Conservation (phyloP, 2,888 invertebrate species). For the Drosophila meridionalis region DNA sequence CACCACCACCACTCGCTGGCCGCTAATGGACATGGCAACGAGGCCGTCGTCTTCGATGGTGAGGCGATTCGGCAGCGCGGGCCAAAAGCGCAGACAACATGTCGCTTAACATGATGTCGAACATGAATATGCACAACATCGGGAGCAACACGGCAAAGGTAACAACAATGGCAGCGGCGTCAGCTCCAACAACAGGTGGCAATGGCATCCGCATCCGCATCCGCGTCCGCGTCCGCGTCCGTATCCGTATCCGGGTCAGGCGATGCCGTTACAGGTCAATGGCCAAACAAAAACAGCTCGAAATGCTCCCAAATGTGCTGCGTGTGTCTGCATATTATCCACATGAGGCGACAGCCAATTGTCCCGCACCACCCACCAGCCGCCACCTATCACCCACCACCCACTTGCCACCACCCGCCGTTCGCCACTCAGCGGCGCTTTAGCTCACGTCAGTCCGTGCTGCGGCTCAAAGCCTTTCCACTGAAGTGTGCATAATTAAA, state of each 20-base stretch:
- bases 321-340: slow-evolving; percentile 63
- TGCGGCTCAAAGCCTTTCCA: slow-evolving; percentile 36
- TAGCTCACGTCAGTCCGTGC: neutral
- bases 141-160: slow-evolving; percentile 7
- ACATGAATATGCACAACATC: slow-evolving; percentile 61
- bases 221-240: slow-evolving; percentile 42
- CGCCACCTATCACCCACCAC: too few relatives aligned
- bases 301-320: slow-evolving; percentile 75
- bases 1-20: slow-evolving; percentile 5
- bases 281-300: slow-evolving; percentile 48
- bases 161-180: slow-evolving; percentile 6
- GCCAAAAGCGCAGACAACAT: slow-evolving; percentile 62
- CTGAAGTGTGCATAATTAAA: slow-evolving; percentile 66
- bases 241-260: slow-evolving; percentile 57
- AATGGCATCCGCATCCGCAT: slow-evolving; percentile 47
- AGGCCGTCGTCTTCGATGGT: slow-evolving; percentile 42
- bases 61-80: slow-evolving; percentile 7
- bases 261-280: slow-evolving; percentile 44
- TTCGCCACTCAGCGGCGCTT: slow-evolving; percentile 1
- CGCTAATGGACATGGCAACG: slow-evolving; percentile 49
- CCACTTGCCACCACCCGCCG: neutral
- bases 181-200: slow-evolving; percentile 62
- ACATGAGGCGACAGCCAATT: slow-evolving; percentile 29
- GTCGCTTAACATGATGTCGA: slow-evolving; percentile 74
- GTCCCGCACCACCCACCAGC: slow-evolving; percentile 9